These are phyloP conservation scores for Hypsibius dujardini DNA, from an alignment of 1,140 invertebrate species.

Conservation along the genomic window DNA sequence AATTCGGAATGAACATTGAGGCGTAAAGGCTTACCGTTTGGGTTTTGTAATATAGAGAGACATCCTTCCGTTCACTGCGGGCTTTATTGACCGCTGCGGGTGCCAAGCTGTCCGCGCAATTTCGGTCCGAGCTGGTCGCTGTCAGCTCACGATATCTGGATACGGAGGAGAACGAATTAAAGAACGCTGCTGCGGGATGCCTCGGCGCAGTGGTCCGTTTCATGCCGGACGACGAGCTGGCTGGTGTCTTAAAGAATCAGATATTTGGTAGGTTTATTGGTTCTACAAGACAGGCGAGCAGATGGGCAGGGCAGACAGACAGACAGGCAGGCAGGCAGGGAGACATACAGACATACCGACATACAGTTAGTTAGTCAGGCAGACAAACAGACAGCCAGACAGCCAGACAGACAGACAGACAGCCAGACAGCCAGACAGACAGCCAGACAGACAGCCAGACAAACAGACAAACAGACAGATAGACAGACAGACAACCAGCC, in stretches of 20 bases:
- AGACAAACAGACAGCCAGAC: too few relatives aligned
- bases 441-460: too few relatives aligned
- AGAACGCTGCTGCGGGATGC: slow-evolving; percentile 63
- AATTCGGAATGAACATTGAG: not conserved
- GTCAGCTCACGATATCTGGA: slow-evolving; percentile 50
- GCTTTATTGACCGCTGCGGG: slow-evolving; percentile 62
- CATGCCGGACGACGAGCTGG: slow-evolving; percentile 53
- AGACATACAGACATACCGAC: too few relatives aligned
- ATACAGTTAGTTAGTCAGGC: too few relatives aligned
- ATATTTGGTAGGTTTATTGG: slow-evolving; percentile 43
- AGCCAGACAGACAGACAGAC: too few relatives aligned
- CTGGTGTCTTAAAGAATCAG: slow-evolving; percentile 52
- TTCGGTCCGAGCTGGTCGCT: slow-evolving; percentile 53
- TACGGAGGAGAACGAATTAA: slow-evolving; percentile 57
- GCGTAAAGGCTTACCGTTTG: not conserved
- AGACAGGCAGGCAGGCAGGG: too few relatives aligned
- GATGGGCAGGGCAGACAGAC: too few relatives aligned
- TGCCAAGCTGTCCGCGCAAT: slow-evolving; percentile 64
- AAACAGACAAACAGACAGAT: too few relatives aligned
- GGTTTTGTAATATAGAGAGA: slow-evolving; percentile 47
- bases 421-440: too few relatives aligned
- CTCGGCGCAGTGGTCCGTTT: slow-evolving; percentile 63
- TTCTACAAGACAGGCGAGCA: not conserved
- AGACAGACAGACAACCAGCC: too few relatives aligned
- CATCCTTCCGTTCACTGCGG: slow-evolving; percentile 70